Percentiles rank a stretch among this genome's conserved stretches.
phyloP scores from a whole-genome alignment of 2,113 vertebrate genomes.

The Ictidomys tridecemlineatus region DNA sequence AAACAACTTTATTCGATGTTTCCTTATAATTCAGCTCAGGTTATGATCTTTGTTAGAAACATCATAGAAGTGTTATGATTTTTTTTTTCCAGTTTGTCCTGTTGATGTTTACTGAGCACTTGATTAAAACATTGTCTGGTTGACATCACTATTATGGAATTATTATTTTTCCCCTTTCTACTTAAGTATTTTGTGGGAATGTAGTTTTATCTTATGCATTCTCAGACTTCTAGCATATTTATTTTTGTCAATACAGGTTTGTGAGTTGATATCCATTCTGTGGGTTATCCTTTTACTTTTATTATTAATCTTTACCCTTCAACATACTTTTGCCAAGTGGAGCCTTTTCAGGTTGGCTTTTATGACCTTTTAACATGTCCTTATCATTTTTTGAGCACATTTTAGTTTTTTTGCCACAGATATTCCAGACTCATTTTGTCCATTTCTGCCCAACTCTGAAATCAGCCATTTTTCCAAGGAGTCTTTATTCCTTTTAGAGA shows the following conservation, averaged over 20 bases:
- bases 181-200: slow-evolving; percentile 20
- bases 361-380: not conserved
- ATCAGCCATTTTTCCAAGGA: slow-evolving; percentile 10
- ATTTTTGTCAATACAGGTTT: not conserved
- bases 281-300: slow-evolving; percentile 7
- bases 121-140: not conserved
- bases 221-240: not conserved
- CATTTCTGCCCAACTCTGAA: not conserved
- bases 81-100: not conserved
- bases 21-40: not conserved
- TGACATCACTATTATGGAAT: not conserved
- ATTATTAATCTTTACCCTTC: not conserved
- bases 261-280: not conserved
- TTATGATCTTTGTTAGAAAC: slow-evolving; percentile 23
- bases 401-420: not conserved
- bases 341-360: not conserved
- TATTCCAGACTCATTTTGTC: not conserved
- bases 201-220: not conserved
- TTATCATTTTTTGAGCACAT: not conserved
- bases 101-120: not conserved
- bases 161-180: slow-evolving; percentile 19
- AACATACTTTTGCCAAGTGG: not conserved
- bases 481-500: not conserved
- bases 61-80: not conserved
- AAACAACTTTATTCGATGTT: not conserved